These are phyloP conservation scores for Criorhina ranunculi DNA, from an alignment of 2,888 invertebrate species.

Conservation along the genomic window DNA sequence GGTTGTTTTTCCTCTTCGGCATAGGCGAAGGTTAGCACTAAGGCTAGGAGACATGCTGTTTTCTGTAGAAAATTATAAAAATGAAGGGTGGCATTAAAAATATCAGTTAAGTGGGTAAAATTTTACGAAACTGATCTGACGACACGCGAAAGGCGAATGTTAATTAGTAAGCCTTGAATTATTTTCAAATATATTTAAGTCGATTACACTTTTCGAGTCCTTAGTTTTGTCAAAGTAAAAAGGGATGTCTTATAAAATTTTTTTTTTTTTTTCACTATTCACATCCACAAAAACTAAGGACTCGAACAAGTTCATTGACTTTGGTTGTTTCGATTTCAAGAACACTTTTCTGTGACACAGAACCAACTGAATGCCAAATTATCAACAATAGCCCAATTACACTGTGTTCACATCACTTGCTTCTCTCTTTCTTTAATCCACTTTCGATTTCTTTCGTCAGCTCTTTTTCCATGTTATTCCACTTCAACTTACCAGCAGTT, in stretches of 20 bases:
- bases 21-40: constrained; percentile 87
- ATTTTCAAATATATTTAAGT: too few species aligned
- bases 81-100: not conserved
- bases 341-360: constrained; percentile 7
- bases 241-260: too few species aligned
- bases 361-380: too few species aligned
- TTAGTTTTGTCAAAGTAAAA: too few species aligned
- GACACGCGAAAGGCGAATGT: too few species aligned
- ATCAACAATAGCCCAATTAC: not conserved
- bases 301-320: constrained; percentile 10
- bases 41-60: constrained; percentile 85
- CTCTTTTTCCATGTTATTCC: constrained; percentile 1
- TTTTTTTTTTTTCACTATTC: not conserved
- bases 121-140: too few species aligned
- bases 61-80: constrained; percentile 79
- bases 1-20: constrained; percentile 87
- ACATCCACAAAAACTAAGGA: not conserved
- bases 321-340: not conserved
- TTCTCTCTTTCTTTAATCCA: constrained; percentile 35
- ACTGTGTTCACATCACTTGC: constrained; percentile 31
- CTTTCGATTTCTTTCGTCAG: constrained; percentile 45
- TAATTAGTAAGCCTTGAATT: too few species aligned
- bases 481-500: constrained; percentile 82
- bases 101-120: not conserved
- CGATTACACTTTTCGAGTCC: too few species aligned